Conservation (phyloP, 2,113 vertebrate species). For the Aldabrachelys gigantea region DNA sequence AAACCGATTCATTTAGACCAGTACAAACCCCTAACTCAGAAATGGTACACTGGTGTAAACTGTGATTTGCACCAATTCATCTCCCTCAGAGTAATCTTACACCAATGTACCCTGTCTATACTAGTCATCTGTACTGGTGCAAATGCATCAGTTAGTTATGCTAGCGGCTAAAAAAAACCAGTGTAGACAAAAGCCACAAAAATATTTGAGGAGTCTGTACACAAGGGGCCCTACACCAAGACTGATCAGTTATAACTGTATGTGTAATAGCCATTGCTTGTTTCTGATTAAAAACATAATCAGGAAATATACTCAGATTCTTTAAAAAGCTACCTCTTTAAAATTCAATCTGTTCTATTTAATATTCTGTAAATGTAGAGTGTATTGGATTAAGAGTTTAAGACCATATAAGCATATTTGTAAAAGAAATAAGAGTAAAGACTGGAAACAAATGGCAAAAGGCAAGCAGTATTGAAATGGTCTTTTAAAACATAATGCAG, state of each 20-base stretch:
- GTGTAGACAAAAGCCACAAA: rapidly evolving
- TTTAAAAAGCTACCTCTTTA: slow-evolving; percentile 17
- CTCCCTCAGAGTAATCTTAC: neutral
- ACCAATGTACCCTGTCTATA: neutral
- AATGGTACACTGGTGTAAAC: neutral
- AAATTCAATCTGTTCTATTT: neutral
- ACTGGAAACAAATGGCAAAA: neutral
- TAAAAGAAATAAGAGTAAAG: neutral
- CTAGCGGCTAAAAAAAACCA: neutral
- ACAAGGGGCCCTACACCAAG: neutral
- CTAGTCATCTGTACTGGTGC: rapidly evolving
- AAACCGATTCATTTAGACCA: neutral
- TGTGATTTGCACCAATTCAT: neutral
- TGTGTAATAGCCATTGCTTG: neutral
- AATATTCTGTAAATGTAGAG: slow-evolving; percentile 4
- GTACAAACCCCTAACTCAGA: neutral
- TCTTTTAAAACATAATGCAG: slow-evolving; percentile 61
- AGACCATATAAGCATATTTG: slow-evolving; percentile 34
- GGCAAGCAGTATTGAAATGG: slow-evolving; percentile 58
- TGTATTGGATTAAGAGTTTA: neutral
- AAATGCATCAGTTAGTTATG: neutral
- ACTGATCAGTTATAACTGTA: neutral
- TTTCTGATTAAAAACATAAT: slow-evolving; percentile 3
- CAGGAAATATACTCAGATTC: neutral
- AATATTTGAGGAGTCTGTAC: neutral